Evolutionary conservation across 2,113 vertebrate genomes (phyloP), one percentile per base, ranked within the genome.

Genomic region (Hydrolagus affinis): DNA sequence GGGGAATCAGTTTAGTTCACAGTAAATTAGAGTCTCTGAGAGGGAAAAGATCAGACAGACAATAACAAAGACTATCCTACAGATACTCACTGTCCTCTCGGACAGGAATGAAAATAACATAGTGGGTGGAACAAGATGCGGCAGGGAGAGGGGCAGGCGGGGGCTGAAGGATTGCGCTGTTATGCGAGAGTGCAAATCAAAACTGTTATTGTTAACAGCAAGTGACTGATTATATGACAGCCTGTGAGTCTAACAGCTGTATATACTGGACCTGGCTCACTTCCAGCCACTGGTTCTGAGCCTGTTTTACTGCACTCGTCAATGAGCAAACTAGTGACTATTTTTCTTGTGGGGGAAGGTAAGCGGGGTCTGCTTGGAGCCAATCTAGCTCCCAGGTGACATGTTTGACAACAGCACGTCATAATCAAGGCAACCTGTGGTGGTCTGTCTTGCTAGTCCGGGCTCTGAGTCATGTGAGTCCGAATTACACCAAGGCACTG

Each of bases 141-240:
- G 44, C 6, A 6, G 44, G 44, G 44, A 6, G 44, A 44, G 44
- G 44, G 44, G 44, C 44, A 44, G 44, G 44, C 2, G 44, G 44
- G 6, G 1, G 44, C 2, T 44, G 8, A 11, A 8, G 25, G 12
- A 6, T 6, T 66, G 23, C 23, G 19, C 77, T 7, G 30, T 66
- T 30, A 64, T 19, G 25, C 11, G 28, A 30, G 25, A 66, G 66
- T 32, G 66, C 25, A 10, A 83, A 83, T 83, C 25, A 83, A 83
- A 83, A 83, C 66, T 68, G 60, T 64, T 30, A 32, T 83, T 28
- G 4, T 83, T 83, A 32, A 83, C 19, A 83, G 17, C 10, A 14
- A 83, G 28, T 30, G 64, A 68, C 19, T 68, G 78, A 68, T 60
- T 83, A 30, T 83, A 15, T 83, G 60, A 83, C 77, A 30, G 62